A percentile compares a stretch with the other conserved stretches of the same genome.
Evolutionary conservation across 1,140 invertebrate species (phyloP).

Genomic region (Drosophila rufa): DNA sequence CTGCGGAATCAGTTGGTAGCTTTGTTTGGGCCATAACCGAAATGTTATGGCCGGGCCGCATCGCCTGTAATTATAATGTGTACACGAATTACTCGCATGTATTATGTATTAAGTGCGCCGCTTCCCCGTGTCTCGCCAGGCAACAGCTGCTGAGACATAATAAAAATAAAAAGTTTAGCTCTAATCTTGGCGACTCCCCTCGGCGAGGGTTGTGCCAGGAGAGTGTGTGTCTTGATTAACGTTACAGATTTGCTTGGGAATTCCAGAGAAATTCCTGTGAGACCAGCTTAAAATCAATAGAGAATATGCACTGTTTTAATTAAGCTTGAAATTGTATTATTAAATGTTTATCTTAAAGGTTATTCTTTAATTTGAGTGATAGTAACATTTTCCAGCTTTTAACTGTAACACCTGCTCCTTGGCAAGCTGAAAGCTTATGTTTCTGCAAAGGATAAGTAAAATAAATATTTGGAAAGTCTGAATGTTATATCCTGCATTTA

Average conservation of each 20-base stretch:
- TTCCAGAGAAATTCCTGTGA: slow-evolving; percentile 10
- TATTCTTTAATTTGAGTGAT: not conserved
- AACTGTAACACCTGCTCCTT: not conserved
- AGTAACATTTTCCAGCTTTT: not conserved
- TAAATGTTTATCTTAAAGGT: not conserved
- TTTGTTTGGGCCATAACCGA: slow-evolving; percentile 52
- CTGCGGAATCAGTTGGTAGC: slow-evolving; percentile 52
- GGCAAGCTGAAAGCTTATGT: no score
- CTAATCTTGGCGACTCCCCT: slow-evolving; percentile 26
- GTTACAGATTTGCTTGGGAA: slow-evolving; percentile 9
- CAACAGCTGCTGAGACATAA: slow-evolving; percentile 58
- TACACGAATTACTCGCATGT: slow-evolving; percentile 49
- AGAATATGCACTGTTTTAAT: slow-evolving; percentile 3
- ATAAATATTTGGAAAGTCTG: not conserved
- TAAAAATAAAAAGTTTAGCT: slow-evolving; percentile 56
- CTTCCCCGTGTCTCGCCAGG: slow-evolving; percentile 18
- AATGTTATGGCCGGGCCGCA: slow-evolving; percentile 62
- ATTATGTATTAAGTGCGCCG: slow-evolving; percentile 61
- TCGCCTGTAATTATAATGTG: slow-evolving; percentile 72
- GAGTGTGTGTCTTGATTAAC: slow-evolving; percentile 9
- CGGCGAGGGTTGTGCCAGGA: not conserved
- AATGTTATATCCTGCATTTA: not conserved
- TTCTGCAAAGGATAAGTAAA: not conserved
- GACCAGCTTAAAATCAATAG: slow-evolving; percentile 2
- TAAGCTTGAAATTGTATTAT: not conserved